These are phyloP conservation scores for Streblospio benedicti DNA, from an alignment of 1,140 invertebrate species.

Conservation along the genomic window DNA sequence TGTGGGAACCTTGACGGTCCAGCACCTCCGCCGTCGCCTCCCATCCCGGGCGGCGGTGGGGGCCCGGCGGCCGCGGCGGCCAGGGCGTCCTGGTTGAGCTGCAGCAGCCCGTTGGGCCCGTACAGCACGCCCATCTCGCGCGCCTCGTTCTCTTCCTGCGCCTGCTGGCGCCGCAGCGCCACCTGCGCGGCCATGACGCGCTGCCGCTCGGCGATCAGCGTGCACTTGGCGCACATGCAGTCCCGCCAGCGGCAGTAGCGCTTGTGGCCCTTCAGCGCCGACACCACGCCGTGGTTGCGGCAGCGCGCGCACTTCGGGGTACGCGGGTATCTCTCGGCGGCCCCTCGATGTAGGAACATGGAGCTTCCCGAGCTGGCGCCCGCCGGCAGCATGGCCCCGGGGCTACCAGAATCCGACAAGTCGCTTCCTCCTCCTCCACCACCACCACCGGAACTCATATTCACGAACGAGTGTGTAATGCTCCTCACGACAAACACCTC, in stretches of 20 bases:
- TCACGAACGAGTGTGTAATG: too few relatives aligned
- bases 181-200: slow-evolving; percentile 96
- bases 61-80: slow-evolving; percentile 16
- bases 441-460: too few relatives aligned
- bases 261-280: slow-evolving; percentile 85
- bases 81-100: slow-evolving; percentile 34
- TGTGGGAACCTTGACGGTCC: too few relatives aligned
- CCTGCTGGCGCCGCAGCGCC: slow-evolving; percentile 47
- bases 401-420: too few relatives aligned
- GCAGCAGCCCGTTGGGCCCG: slow-evolving; percentile 49
- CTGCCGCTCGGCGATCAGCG: slow-evolving; percentile 87
- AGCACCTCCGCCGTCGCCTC: neutral
- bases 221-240: slow-evolving; percentile 92
- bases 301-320: slow-evolving; percentile 93
- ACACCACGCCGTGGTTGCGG: slow-evolving; percentile 89
- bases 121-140: slow-evolving; percentile 82
- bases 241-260: slow-evolving; percentile 55
- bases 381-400: too few relatives aligned
- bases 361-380: too few relatives aligned
- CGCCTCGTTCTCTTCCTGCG: slow-evolving; percentile 92
- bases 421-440: too few relatives aligned
- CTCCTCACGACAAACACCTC: too few relatives aligned
- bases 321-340: slow-evolving; percentile 40
- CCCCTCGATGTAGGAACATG: too few relatives aligned
- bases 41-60: too few relatives aligned